Conservation (phyloP, 2,113 vertebrate species). For the Pampusana beccarii region DNA sequence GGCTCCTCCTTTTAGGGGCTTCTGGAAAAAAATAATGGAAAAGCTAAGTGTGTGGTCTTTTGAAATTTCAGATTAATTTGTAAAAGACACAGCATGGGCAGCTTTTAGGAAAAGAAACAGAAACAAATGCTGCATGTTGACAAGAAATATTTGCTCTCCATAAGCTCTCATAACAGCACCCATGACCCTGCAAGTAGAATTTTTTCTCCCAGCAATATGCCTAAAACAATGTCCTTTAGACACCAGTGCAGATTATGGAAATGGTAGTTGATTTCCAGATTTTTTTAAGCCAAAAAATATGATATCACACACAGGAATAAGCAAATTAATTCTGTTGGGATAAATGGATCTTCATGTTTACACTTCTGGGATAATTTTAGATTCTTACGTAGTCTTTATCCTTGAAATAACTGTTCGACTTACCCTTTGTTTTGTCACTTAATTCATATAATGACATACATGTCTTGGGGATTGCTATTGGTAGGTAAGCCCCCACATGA, state of each 20-base stretch:
- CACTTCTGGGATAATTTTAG: not conserved
- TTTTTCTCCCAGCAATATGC: not conserved
- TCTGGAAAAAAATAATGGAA: conserved; percentile 61
- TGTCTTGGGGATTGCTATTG: not conserved
- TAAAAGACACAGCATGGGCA: conserved; percentile 57
- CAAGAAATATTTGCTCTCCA: conserved; percentile 71
- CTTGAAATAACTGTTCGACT: not conserved
- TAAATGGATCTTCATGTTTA: not conserved
- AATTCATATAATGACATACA: not conserved
- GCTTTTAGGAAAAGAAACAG: conserved; percentile 68
- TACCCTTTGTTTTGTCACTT: not conserved
- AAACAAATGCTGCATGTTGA: conserved; percentile 61
- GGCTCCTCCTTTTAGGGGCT: conserved; percentile 62
- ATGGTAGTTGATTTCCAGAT: not conserved
- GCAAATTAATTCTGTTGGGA: not conserved
- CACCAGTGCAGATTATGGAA: not conserved
- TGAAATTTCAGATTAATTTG: conserved; percentile 72
- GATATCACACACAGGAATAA: not conserved
- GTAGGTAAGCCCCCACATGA: not conserved
- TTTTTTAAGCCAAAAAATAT: not conserved
- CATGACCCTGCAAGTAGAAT: not conserved
- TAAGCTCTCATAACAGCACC: not conserved
- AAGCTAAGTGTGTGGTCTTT: conserved; percentile 77
- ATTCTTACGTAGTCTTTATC: not conserved
- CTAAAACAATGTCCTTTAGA: not conserved